Conservation (phyloP, 2,888 invertebrate genomes). For the Dermolepida albohirtum region DNA sequence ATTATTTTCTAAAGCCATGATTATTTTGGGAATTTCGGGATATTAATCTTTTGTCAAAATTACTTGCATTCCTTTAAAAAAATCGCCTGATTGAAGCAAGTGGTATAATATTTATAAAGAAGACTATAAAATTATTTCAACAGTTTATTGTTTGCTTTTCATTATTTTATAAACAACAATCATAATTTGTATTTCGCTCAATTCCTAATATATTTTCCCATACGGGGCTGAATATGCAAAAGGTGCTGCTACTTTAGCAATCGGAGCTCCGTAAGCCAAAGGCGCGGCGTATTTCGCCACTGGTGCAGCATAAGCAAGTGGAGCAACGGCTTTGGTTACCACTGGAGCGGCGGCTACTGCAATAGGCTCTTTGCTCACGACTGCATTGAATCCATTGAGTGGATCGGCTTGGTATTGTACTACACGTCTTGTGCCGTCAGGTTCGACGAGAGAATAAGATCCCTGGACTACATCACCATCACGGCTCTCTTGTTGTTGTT, state of each 20-base stretch:
- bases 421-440: slow-evolving; percentile 69
- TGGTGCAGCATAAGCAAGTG: slow-evolving; percentile 42
- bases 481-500: slow-evolving; percentile 69
- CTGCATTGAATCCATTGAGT: slow-evolving; percentile 71
- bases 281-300: slow-evolving; percentile 44
- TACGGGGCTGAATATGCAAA: slow-evolving; percentile 59
- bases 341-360: slow-evolving; percentile 61
- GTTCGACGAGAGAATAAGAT: slow-evolving; percentile 68
- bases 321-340: slow-evolving; percentile 48
- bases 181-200: no score
- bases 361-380: slow-evolving; percentile 67
- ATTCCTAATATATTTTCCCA: no score
- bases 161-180: no score
- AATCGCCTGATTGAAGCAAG: no score
- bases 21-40: no score
- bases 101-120: no score
- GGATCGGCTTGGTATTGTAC: slow-evolving; percentile 72
- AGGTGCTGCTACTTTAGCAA: slow-evolving; percentile 48
- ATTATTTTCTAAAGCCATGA: no score
- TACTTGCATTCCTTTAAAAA: no score
- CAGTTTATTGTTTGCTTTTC: no score
- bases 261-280: slow-evolving; percentile 64
- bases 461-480: slow-evolving; percentile 70
- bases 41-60: no score
- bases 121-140: no score